Conservation (phyloP, 2,888 invertebrate genomes). For the Siphlonurus alternatus region DNA sequence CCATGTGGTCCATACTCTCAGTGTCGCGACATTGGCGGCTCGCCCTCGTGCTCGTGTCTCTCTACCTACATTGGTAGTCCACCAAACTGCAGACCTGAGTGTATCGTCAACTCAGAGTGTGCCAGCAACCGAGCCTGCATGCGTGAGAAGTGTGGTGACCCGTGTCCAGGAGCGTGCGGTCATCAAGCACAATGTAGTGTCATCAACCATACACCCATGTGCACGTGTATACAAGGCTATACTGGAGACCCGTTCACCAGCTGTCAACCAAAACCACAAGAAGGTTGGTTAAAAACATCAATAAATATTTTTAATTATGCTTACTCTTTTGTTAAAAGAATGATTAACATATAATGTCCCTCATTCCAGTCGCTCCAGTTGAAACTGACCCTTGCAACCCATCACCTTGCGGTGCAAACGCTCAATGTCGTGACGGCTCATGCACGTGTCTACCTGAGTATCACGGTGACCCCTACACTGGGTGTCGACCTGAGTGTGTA, state of each 20-base stretch:
- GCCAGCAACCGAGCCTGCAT: slow-evolving; percentile 26
- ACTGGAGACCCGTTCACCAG: slow-evolving; percentile 24
- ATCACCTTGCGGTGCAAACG: slow-evolving; percentile 49
- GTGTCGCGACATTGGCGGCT: slow-evolving; percentile 25
- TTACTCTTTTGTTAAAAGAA: background rate
- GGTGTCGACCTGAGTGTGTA: slow-evolving; percentile 19
- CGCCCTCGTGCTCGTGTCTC: slow-evolving; percentile 35
- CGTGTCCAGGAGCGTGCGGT: slow-evolving; percentile 24
- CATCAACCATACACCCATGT: slow-evolving; percentile 24
- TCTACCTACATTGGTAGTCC: slow-evolving; percentile 29
- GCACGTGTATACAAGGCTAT: slow-evolving; percentile 25
- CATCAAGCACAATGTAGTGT: slow-evolving; percentile 22
- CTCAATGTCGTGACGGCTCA: slow-evolving; percentile 33
- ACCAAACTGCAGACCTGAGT: slow-evolving; percentile 31
- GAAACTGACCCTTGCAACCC: slow-evolving; percentile 49
- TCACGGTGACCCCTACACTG: slow-evolving; percentile 21
- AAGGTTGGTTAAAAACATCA: too few species aligned
- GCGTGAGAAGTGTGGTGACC: slow-evolving; percentile 22
- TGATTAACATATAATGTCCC: background rate
- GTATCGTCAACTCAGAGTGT: slow-evolving; percentile 28
- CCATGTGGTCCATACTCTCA: slow-evolving; percentile 29
- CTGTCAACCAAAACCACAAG: slow-evolving; percentile 16
- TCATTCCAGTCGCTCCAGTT: background rate
- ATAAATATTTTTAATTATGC: too few species aligned
- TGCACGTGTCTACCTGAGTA: slow-evolving; percentile 22